Evolutionary conservation across 2,888 invertebrate genomes (phyloP).

Genomic region (Encarsia formosa): DNA sequence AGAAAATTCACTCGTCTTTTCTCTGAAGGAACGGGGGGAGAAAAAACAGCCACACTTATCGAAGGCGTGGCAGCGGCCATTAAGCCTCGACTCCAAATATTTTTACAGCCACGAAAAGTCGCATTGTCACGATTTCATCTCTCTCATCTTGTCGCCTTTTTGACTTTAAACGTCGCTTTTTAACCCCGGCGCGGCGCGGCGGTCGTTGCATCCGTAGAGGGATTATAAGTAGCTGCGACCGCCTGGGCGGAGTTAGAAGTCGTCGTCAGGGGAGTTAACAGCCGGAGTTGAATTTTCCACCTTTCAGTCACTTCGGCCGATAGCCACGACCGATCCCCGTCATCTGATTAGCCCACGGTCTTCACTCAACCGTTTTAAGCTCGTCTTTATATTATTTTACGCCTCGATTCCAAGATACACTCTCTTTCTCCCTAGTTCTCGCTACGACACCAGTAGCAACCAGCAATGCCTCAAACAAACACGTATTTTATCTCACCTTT

Average conservation of each 20-base stretch:
- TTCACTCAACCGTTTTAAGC: conserved; percentile 3
- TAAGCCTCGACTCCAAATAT: conserved; percentile 40
- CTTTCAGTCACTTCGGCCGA: conserved; percentile 15
- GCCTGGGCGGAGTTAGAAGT: background rate
- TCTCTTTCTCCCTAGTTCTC: background rate
- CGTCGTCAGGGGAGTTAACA: conserved; percentile 5
- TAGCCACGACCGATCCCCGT: too few species aligned
- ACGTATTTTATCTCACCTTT: too few species aligned
- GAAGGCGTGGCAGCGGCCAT: background rate
- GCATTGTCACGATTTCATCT: conserved; percentile 13
- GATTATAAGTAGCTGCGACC: background rate
- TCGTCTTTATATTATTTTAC: background rate
- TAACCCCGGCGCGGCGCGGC: background rate
- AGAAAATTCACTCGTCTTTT: conserved; percentile 5
- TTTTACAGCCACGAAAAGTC: conserved; percentile 43
- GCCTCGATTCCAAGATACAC: too few species aligned
- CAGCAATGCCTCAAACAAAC: too few species aligned
- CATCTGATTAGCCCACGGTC: conserved; percentile 3
- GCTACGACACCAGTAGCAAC: too few species aligned
- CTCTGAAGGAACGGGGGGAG: background rate
- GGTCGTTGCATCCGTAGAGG: background rate
- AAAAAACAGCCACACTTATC: background rate
- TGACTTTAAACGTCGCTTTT: background rate
- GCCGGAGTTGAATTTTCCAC: background rate
- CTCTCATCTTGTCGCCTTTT: conserved; percentile 6